These are phyloP conservation scores for Luffia ferchaultella DNA, from an alignment of 2,888 invertebrate genomes.

Conservation along the genomic window DNA sequence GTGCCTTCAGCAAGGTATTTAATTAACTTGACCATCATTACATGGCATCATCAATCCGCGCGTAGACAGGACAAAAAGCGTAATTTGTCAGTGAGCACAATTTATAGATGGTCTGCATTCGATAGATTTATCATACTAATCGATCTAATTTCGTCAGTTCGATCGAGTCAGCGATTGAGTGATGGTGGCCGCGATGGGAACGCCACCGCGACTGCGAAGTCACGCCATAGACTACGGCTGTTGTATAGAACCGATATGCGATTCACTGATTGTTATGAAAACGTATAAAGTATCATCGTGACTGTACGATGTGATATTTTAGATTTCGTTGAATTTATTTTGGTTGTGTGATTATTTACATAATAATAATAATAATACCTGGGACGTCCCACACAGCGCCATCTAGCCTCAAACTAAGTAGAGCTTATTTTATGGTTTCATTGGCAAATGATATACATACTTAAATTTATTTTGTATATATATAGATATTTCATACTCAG, in stretches of 20 bases:
- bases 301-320: too few species aligned
- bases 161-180: conserved; percentile 31
- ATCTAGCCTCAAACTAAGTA: too few species aligned
- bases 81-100: conserved; percentile 53
- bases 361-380: too few species aligned
- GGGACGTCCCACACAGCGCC: too few species aligned
- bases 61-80: conserved; percentile 20
- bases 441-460: too few species aligned
- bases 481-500: too few species aligned
- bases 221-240: conserved; percentile 34
- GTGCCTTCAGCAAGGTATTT: not conserved
- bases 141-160: conserved; percentile 63
- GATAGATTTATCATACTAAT: conserved; percentile 62
- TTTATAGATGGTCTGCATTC: conserved; percentile 17
- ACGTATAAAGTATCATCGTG: too few species aligned
- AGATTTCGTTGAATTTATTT: too few species aligned
- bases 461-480: too few species aligned
- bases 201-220: conserved; percentile 53
- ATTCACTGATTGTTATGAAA: too few species aligned
- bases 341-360: too few species aligned
- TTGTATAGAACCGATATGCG: not conserved
- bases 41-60: conserved; percentile 1
- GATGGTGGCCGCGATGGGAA: conserved; percentile 57
- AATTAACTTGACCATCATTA: not conserved
- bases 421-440: too few species aligned